Evolutionary conservation across 2,888 invertebrate genomes (phyloP), one percentile per base, ranked within the genome.

Genomic region (Dryobota labecula): DNA sequence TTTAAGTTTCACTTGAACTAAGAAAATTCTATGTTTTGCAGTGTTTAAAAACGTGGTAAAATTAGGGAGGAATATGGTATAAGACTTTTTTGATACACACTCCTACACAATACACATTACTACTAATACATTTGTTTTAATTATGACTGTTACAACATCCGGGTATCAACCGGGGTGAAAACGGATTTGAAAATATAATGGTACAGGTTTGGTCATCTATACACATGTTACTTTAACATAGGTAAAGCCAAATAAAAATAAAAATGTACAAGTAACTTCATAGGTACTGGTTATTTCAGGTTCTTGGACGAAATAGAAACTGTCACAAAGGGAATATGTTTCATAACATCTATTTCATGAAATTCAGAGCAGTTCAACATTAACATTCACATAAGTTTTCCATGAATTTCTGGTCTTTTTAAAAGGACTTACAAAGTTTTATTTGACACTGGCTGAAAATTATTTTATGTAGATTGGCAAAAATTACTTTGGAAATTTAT

Each of bases 1-100:
- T 71, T 66, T 53, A 73, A 78, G 61, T 33, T 47, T 45, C 24
- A 27, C 58, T 45, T 53, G 13, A 54, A 47, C 3, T 74, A 1
- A 30, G 36, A 53, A 64, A 78, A 68, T 69, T 1, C 0, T 5
- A 27, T 41, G n/a, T 60, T 74, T 15, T 13, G 2, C 3, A 2
- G 24, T 27, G 20, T 20, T 45, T 24, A 7, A 30, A 30, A 15
- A n/a, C 0, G 33, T 20, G 3, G 1, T n/a, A 2, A 41, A 58
- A 11, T 57, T 27, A 36, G 5, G 2, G 0, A 36, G 6, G 15
- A 8, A 15, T 24, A 1, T 15, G n/a, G n/a, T n/a, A n/a, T 13
- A 24, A 18, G 8, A 13, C n/a, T n/a, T 41, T 24, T 47, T 24
- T 9, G 5, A 11, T 36, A 27, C n/a, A n/a, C n/a, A n/a, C n/a